Percentiles rank a stretch among this genome's conserved stretches.
Evolutionary conservation across 1,140 invertebrate species (phyloP).

Genomic region (Holcopasites calliopsidis): DNA sequence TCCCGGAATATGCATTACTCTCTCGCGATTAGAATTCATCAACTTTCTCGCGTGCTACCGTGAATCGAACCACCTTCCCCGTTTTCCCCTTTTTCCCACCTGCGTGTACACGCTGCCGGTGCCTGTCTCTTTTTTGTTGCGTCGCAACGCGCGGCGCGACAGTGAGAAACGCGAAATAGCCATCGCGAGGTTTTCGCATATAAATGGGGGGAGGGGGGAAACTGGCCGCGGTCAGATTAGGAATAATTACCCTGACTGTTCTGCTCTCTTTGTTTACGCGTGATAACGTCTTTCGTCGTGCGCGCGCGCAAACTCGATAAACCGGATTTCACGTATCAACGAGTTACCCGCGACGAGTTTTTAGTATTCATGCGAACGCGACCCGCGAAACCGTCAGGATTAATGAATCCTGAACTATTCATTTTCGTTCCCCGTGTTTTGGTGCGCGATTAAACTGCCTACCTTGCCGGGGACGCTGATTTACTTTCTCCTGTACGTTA

Average conservation of each 20-base stretch:
- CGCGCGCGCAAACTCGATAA: constrained; percentile 50
- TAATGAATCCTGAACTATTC: constrained; percentile 42
- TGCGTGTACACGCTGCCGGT: not conserved
- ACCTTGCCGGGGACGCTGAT: not conserved
- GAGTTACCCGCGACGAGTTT: constrained; percentile 31
- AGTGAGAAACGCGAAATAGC: constrained; percentile 44
- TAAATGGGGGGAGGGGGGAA: constrained; percentile 20
- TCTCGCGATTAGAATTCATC: constrained; percentile 49
- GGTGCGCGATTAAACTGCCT: constrained; percentile 15
- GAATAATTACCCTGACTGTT: constrained; percentile 49
- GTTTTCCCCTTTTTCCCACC: too few species aligned
- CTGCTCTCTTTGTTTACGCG: constrained; percentile 53
- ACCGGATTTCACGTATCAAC: constrained; percentile 59
- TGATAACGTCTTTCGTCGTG: constrained; percentile 51
- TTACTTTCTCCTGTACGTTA: not conserved
- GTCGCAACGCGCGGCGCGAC: not conserved
- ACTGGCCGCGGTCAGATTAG: constrained; percentile 46
- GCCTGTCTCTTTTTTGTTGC: not conserved
- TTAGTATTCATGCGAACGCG: constrained; percentile 41
- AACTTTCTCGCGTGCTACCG: constrained; percentile 42
- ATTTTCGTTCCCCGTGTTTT: constrained; percentile 9
- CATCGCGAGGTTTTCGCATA: constrained; percentile 24
- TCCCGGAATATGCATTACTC: constrained; percentile 50
- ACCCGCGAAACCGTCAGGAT: constrained; percentile 37
- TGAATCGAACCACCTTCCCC: constrained; percentile 7